A percentile compares a stretch with the other conserved stretches of the same genome.
Evolutionary conservation across 2,113 vertebrate species (phyloP).

Genomic region (Macquaria australasica): DNA sequence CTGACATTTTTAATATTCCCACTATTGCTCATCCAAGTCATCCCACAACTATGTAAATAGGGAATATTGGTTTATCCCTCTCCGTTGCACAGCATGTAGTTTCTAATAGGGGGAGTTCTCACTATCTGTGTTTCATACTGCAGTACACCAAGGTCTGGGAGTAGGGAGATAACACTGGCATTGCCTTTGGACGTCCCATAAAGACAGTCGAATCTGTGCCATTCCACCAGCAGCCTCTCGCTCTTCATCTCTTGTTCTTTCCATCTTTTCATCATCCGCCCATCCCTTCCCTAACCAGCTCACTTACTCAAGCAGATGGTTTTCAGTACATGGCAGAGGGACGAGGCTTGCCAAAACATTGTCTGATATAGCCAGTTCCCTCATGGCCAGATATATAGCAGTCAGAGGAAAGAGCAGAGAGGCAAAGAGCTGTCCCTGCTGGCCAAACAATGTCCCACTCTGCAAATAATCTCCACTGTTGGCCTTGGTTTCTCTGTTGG

Average conservation of each 20-base stretch:
- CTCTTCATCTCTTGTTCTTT: constrained; percentile 27
- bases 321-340: constrained; percentile 58
- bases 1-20: constrained; percentile 39
- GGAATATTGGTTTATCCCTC: constrained; percentile 41
- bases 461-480: constrained; percentile 55
- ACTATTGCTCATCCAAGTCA: constrained; percentile 23
- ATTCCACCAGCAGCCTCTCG: constrained; percentile 36
- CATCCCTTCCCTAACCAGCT: constrained; percentile 42
- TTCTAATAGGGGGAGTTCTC: constrained; percentile 46
- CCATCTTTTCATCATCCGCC: constrained; percentile 32
- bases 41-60: constrained; percentile 34
- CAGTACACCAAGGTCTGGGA: constrained; percentile 61
- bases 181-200: constrained; percentile 67
- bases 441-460: constrained; percentile 49
- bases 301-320: constrained; percentile 61
- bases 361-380: constrained; percentile 61
- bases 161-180: constrained; percentile 63
- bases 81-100: constrained; percentile 22
- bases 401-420: constrained; percentile 48
- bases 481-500: constrained; percentile 28
- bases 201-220: constrained; percentile 49
- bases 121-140: constrained; percentile 56
- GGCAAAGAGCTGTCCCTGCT: constrained; percentile 48
- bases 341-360: constrained; percentile 58
- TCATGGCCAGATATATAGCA: constrained; percentile 40